Conservation (phyloP, 2,888 invertebrate species). For the Apoda limacodes region DNA sequence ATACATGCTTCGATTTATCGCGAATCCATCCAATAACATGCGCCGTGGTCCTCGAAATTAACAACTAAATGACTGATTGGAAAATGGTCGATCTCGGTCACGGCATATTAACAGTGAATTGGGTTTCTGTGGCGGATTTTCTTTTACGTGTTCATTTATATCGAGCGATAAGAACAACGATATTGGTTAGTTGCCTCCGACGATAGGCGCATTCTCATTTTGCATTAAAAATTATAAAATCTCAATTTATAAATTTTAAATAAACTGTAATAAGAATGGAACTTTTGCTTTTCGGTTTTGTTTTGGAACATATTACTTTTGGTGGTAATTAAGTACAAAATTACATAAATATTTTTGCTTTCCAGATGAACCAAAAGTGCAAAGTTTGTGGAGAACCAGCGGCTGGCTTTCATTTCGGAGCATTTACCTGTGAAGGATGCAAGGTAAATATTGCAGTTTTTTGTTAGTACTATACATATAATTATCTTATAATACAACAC, state of each 20-base stretch:
- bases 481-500: no score
- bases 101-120: slow-evolving; percentile 64
- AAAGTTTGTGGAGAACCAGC: slow-evolving; percentile 96
- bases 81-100: slow-evolving; percentile 54
- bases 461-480: no score
- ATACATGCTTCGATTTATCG: slow-evolving; percentile 29
- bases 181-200: slow-evolving; percentile 34
- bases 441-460: no score
- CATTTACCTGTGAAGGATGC: slow-evolving; percentile 96
- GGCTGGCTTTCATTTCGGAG: slow-evolving; percentile 95
- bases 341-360: slow-evolving; percentile 29
- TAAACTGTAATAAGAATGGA: no score
- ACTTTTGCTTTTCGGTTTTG: not conserved
- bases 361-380: slow-evolving; percentile 96
- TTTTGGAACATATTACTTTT: not conserved
- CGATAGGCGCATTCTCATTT: no score
- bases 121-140: slow-evolving; percentile 60
- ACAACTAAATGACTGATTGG: slow-evolving; percentile 65
- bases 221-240: no score
- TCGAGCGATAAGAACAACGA: slow-evolving; percentile 46
- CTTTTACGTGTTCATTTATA: slow-evolving; percentile 35
- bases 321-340: slow-evolving; percentile 2
- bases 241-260: no score
- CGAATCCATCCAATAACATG: slow-evolving; percentile 55
- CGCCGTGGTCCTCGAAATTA: slow-evolving; percentile 64